phyloP scores from a whole-genome alignment of 2,888 invertebrate species.

The Chironomus riparius region DNA sequence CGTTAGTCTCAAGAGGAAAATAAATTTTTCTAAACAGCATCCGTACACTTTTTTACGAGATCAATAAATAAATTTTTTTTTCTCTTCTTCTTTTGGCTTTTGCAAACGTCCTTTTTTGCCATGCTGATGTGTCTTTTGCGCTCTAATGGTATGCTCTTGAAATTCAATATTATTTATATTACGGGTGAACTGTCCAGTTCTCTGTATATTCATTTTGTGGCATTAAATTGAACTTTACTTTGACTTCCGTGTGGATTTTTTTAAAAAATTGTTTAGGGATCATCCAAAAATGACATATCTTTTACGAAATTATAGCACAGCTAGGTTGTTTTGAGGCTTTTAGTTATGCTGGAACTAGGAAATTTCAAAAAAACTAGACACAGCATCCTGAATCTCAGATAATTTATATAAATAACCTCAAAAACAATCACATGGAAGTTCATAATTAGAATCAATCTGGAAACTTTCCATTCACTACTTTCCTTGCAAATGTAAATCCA shows the following conservation, averaged over 20 bases:
- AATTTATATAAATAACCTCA: too few relatives aligned
- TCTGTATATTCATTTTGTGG: conserved; percentile 3
- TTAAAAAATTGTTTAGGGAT: neutral
- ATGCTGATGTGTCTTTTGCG: neutral
- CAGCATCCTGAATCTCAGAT: too few relatives aligned
- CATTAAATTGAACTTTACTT: conserved; percentile 18
- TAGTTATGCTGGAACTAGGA: too few relatives aligned
- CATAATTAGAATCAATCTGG: neutral
- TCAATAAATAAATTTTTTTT: conserved; percentile 20
- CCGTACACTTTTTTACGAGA: conserved; percentile 13
- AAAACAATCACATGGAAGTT: too few relatives aligned
- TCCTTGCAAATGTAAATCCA: conserved; percentile 20
- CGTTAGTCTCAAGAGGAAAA: conserved; percentile 26
- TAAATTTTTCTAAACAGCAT: conserved; percentile 15
- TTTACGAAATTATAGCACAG: too few relatives aligned
- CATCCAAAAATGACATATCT: neutral
- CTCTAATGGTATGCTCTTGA: conserved; percentile 8
- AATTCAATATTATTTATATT: conserved; percentile 24
- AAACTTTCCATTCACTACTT: neutral
- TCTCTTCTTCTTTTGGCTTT: neutral
- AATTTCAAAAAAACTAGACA: too few relatives aligned
- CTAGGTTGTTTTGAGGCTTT: too few relatives aligned
- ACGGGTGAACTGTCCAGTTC: conserved; percentile 4
- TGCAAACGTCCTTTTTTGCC: neutral
- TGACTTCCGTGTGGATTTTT: neutral